Evolutionary conservation across 2,888 invertebrate genomes (phyloP).

Genomic region (Acrobasis consociella): DNA sequence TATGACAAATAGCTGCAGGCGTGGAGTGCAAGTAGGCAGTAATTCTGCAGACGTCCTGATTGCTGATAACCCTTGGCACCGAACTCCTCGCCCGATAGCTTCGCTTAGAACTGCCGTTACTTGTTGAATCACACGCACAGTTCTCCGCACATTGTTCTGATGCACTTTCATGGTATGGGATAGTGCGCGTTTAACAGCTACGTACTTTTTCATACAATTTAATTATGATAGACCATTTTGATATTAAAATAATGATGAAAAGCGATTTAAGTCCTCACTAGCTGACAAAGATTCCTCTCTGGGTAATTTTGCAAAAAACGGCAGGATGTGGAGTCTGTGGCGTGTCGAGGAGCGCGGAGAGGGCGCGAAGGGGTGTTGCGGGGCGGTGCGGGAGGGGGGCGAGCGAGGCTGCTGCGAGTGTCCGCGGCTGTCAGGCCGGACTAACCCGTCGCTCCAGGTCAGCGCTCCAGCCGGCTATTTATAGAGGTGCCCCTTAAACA

Average conservation of each 20-base stretch:
- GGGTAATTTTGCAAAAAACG: slow-evolving; percentile 71
- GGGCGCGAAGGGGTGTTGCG: slow-evolving; percentile 40
- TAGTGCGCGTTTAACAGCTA: slow-evolving; percentile 9
- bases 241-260: slow-evolving; percentile 39
- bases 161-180: slow-evolving; percentile 33
- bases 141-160: slow-evolving; percentile 50
- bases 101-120: slow-evolving; percentile 71
- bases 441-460: slow-evolving; percentile 82
- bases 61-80: slow-evolving; percentile 72
- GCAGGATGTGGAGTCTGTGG: slow-evolving; percentile 73
- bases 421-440: slow-evolving; percentile 79
- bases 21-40: slow-evolving; percentile 28
- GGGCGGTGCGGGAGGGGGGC: slow-evolving; percentile 38
- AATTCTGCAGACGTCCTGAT: slow-evolving; percentile 58
- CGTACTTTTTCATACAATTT: neutral
- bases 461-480: slow-evolving; percentile 82
- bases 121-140: slow-evolving; percentile 70
- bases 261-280: slow-evolving; percentile 44
- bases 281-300: slow-evolving; percentile 63
- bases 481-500: slow-evolving; percentile 83
- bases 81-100: slow-evolving; percentile 63
- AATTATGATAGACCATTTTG: slow-evolving; percentile 9
- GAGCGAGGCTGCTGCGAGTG: slow-evolving; percentile 69
- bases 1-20: slow-evolving; percentile 26
- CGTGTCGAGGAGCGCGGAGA: slow-evolving; percentile 64